Evolutionary conservation across 2,113 vertebrate genomes (phyloP), one percentile per base, ranked within the genome.

Genomic region (Aspidoscelis tigris): DNA sequence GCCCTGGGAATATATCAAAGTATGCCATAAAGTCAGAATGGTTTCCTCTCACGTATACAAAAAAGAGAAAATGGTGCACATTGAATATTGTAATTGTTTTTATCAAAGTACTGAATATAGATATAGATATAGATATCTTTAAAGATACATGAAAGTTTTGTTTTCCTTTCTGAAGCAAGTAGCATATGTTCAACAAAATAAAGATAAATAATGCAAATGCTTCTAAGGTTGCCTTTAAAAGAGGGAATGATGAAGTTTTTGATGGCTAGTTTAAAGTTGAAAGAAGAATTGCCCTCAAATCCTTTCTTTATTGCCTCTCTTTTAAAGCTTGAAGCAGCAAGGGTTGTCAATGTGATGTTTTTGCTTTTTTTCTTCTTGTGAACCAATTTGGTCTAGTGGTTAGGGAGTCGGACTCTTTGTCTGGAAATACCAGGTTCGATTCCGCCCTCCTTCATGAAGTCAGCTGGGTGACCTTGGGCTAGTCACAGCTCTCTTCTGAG

Each of bases 211-310:
- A 73, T 74, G 68, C 50, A 87, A 61, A 64, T 18, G 5, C 3
- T 85, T 89, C 43, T 20, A 83, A 90, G 85, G 82, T 55, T 81
- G 1, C 26, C 10, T 86, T 90, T 90, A 71, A 88, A 90, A 88
- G 22, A 26, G 0, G 47, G 24, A 20, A 72, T 22, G n/a, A 68
- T 61, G 0, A 4, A 82, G 43, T 1, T 21, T 90, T 85, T 78
- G 6, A n/a, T 58, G 22, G 7, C 3, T 39, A 78, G 61, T 64
- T 89, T 88, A 50, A 74, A 39, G 44, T 8, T 84, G 55, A 3
- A 58, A 73, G 75, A 61, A 76, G 14, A 50, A 76, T 81, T 22
- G 66, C 33, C 68, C 41, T 79, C 20, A 79, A 73, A 73, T 79
- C 69, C 77, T 22, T 22, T 5, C 82, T 91, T 87, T 18, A 66